Percentiles rank a stretch among this genome's conserved stretches.
phyloP scores from a whole-genome alignment of 2,113 vertebrate species.

The Trematocara macrostoma region DNA sequence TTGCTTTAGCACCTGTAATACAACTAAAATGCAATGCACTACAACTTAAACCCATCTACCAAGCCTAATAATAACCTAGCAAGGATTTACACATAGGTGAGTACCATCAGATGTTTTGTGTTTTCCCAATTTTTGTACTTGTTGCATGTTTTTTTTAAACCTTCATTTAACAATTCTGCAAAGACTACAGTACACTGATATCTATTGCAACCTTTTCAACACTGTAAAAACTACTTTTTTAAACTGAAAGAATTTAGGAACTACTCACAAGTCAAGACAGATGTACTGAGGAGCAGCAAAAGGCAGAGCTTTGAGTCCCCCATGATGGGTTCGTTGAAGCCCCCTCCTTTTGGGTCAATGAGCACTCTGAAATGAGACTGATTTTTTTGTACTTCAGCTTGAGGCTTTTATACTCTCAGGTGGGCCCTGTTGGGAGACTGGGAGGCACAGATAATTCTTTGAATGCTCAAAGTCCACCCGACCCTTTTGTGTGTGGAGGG shows the following conservation, averaged over 20 bases:
- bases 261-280: slow-evolving; percentile 66
- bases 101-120: neutral
- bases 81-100: neutral
- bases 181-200: neutral
- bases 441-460: slow-evolving; percentile 18
- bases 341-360: slow-evolving; percentile 39
- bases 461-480: slow-evolving; percentile 69
- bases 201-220: neutral
- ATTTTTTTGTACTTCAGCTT: neutral
- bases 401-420: slow-evolving; percentile 62
- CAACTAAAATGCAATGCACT: neutral
- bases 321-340: slow-evolving; percentile 69
- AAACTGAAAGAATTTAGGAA: neutral
- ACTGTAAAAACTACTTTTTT: neutral
- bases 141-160: neutral
- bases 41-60: neutral
- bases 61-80: neutral
- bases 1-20: neutral
- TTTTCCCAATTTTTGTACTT: neutral
- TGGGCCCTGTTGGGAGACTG: neutral
- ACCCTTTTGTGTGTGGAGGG: slow-evolving; percentile 59
- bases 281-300: slow-evolving; percentile 62
- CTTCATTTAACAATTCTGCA: neutral
- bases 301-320: slow-evolving; percentile 72
- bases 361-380: slow-evolving; percentile 67